phyloP scores from a whole-genome alignment of 2,888 invertebrate species.

The Hipparchia sbordonii region DNA sequence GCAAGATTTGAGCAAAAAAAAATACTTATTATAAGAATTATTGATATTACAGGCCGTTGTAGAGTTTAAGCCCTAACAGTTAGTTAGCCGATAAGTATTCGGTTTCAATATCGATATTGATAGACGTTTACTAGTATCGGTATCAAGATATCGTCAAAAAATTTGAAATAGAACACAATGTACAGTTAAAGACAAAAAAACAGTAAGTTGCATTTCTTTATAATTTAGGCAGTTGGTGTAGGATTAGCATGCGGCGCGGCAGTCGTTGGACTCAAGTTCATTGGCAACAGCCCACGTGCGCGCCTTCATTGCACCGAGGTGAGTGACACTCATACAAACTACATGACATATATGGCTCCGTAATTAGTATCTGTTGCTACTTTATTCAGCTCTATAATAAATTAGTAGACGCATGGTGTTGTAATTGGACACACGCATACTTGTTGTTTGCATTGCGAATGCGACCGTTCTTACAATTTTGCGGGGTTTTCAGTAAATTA shows the following conservation, averaged over 20 bases:
- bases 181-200: no score
- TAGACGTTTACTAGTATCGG: no score
- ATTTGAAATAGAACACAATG: no score
- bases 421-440: background rate
- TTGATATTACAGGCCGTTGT: no score
- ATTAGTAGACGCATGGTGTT: slow-evolving; percentile 20
- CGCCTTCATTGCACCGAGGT: slow-evolving; percentile 67
- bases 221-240: slow-evolving; percentile 31
- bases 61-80: no score
- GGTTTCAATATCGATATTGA: no score
- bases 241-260: slow-evolving; percentile 63
- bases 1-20: no score
- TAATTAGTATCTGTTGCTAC: slow-evolving; percentile 1
- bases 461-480: background rate
- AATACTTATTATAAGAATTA: no score
- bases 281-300: slow-evolving; percentile 73
- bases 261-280: slow-evolving; percentile 66
- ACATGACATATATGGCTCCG: slow-evolving; percentile 56
- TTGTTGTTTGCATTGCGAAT: slow-evolving; percentile 3
- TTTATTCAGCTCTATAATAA: slow-evolving; percentile 5
- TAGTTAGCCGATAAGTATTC: no score
- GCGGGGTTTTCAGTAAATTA: slow-evolving; percentile 1
- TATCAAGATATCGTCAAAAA: no score
- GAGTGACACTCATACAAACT: slow-evolving; percentile 65
- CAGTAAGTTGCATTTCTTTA: background rate